phyloP scores from a whole-genome alignment of 2,888 invertebrate genomes.

The Helicoverpa assulta region DNA sequence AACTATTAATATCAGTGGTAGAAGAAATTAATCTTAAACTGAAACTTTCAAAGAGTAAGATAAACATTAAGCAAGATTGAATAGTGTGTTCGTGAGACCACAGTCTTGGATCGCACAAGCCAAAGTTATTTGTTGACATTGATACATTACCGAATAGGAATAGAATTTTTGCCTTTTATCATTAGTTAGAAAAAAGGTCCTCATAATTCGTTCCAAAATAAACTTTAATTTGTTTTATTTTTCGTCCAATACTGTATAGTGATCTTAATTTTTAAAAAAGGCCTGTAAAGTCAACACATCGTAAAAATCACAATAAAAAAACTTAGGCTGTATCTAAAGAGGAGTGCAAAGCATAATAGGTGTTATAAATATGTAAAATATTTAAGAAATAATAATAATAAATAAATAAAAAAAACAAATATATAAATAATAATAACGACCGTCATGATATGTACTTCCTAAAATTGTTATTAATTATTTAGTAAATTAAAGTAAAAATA shows the following conservation, averaged over 20 bases:
- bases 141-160: not conserved
- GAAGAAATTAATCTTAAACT: too few species aligned
- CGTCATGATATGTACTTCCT: slow-evolving; percentile 73
- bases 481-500: slow-evolving; percentile 65
- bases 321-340: slow-evolving; percentile 60
- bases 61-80: too few species aligned
- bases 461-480: slow-evolving; percentile 79
- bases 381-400: slow-evolving; percentile 29
- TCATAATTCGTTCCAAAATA: too few species aligned
- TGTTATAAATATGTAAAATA: slow-evolving; percentile 62
- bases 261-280: slow-evolving; percentile 43
- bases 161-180: too few species aligned
- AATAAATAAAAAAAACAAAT: slow-evolving; percentile 35
- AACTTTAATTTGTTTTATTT: too few species aligned
- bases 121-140: too few species aligned
- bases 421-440: slow-evolving; percentile 59
- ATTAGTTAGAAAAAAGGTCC: too few species aligned
- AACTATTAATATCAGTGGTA: too few species aligned
- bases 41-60: too few species aligned
- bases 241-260: slow-evolving; percentile 15
- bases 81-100: too few species aligned
- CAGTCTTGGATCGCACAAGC: too few species aligned
- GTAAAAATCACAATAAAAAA: slow-evolving; percentile 56
- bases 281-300: slow-evolving; percentile 9
- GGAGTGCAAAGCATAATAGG: slow-evolving; percentile 66